Percentiles rank a stretch among this genome's conserved stretches.
Conservation (phyloP, 2,113 vertebrate species). For the Hippoglossus stenolepis region DNA sequence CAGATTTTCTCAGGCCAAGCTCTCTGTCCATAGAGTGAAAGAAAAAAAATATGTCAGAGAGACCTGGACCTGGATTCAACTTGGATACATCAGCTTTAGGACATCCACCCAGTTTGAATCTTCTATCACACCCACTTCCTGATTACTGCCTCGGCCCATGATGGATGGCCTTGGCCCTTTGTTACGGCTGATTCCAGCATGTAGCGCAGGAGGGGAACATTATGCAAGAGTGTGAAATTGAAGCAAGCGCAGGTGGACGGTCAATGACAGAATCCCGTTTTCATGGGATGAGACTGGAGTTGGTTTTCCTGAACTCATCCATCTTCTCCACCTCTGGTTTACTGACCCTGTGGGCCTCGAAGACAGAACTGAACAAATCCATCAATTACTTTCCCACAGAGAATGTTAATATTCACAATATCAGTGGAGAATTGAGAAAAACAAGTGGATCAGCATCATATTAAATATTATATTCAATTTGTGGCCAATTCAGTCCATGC, state of each 20-base stretch:
- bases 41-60: conserved; percentile 6
- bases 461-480: conserved; percentile 1
- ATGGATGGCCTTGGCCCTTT: conserved; percentile 67
- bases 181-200: conserved; percentile 45
- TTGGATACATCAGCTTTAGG: conserved; percentile 62
- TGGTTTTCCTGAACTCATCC: conserved; percentile 37
- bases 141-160: conserved; percentile 53
- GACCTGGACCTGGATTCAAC: conserved; percentile 14
- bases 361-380: conserved; percentile 35
- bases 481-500: background rate
- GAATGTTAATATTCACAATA: conserved; percentile 47
- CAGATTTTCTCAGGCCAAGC: conserved; percentile 18
- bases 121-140: conserved; percentile 66
- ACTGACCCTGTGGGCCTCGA: conserved; percentile 14
- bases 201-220: conserved; percentile 44
- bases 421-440: background rate
- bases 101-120: conserved; percentile 68
- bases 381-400: conserved; percentile 37
- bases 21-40: background rate
- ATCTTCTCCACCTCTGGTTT: conserved; percentile 24
- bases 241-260: conserved; percentile 39
- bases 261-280: conserved; percentile 33
- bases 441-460: conserved; percentile 10
- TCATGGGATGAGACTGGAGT: conserved; percentile 23
- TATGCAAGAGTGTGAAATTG: conserved; percentile 56